Percentiles rank a stretch among this genome's conserved stretches.
phyloP scores from a whole-genome alignment of 2,113 vertebrate species.

The Oreochromis niloticus region DNA sequence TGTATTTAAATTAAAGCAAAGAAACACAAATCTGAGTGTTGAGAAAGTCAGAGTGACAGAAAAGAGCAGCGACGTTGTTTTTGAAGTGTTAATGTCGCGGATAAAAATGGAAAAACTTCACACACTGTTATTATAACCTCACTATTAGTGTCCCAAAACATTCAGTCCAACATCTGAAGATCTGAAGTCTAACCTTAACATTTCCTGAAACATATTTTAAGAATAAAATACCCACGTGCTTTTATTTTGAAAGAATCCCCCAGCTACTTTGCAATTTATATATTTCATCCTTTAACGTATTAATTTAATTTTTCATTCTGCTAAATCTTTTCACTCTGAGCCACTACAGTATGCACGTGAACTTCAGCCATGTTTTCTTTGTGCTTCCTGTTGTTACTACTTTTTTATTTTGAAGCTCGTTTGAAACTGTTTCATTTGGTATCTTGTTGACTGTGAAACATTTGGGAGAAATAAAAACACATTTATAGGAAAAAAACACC shows the following conservation, averaged over 20 bases:
- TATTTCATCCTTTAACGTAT: background rate
- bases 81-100: rapidly evolving
- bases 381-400: background rate
- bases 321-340: conserved; percentile 13
- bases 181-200: background rate
- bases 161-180: rapidly evolving
- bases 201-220: background rate
- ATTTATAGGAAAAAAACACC: background rate
- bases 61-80: background rate
- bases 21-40: background rate
- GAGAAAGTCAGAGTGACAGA: background rate
- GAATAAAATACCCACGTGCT: background rate
- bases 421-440: background rate
- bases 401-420: background rate
- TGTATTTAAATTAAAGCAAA: background rate
- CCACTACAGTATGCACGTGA: background rate
- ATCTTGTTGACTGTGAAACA: conserved; percentile 24
- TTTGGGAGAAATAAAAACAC: conserved; percentile 36
- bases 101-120: background rate
- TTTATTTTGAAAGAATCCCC: background rate
- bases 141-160: background rate
- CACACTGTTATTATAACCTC: rapidly evolving
- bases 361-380: background rate
- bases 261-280: background rate
- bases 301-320: background rate